Evolutionary conservation across 1,140 invertebrate species (phyloP).

Genomic region (Liolophura sinensis): DNA sequence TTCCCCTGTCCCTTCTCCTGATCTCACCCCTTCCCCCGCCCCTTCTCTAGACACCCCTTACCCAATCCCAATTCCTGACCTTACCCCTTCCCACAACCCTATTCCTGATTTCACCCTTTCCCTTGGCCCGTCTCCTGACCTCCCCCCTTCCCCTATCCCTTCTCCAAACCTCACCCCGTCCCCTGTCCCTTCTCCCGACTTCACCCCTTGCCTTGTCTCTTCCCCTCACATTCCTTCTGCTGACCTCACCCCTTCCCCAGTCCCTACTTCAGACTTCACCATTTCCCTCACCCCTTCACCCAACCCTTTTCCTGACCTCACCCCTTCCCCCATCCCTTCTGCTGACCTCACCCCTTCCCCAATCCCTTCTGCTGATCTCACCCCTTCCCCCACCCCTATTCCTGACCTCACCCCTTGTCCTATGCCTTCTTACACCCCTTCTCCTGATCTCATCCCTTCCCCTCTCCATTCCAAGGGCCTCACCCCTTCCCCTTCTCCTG

Average conservation of each 20-base stretch:
- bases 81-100: neutral
- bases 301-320: neutral
- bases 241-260: neutral
- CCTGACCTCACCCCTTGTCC: slow-evolving; percentile 3
- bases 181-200: neutral
- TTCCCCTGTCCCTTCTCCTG: neutral
- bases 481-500: slow-evolving; percentile 1
- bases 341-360: neutral
- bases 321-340: slow-evolving; percentile 1
- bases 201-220: neutral
- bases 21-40: neutral
- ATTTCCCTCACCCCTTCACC: neutral
- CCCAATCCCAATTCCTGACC: neutral
- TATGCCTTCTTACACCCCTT: slow-evolving; percentile 12
- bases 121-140: neutral
- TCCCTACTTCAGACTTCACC: no score
- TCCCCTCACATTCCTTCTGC: neutral
- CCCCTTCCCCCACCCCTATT: neutral
- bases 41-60: neutral
- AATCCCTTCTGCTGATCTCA: neutral
- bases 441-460: no score
- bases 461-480: no score
- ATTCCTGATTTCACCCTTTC: neutral
- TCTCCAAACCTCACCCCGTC: no score
- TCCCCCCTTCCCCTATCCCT: neutral